phyloP scores from a whole-genome alignment of 2,113 vertebrate species.

The Cavia porcellus region DNA sequence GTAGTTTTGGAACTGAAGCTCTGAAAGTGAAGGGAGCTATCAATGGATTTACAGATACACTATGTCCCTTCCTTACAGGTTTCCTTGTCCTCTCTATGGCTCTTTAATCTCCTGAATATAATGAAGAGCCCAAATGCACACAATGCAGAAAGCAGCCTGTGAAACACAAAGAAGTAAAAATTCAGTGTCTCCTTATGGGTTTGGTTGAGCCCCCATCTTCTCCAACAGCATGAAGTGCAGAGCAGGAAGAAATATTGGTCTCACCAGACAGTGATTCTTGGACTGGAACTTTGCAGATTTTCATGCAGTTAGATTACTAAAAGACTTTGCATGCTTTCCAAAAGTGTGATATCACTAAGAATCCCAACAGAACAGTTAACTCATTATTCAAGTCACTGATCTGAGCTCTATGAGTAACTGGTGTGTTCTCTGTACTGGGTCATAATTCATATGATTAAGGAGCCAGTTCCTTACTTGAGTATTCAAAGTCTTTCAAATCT shows the following conservation, averaged over 20 bases:
- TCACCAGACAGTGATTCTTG: background rate
- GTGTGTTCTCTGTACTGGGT: background rate
- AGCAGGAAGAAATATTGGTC: background rate
- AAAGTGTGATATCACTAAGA: background rate
- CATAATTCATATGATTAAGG: background rate
- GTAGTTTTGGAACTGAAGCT: background rate
- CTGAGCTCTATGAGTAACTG: background rate
- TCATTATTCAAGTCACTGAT: background rate
- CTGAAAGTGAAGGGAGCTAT: background rate
- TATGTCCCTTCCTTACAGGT: background rate
- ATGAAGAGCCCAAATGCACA: background rate
- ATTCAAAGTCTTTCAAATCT: background rate
- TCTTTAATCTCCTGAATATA: conserved; percentile 32
- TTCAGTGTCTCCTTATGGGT: background rate
- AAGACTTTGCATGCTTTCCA: background rate
- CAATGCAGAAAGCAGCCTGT: background rate
- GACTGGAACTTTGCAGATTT: background rate
- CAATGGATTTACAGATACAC: background rate
- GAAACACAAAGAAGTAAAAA: background rate
- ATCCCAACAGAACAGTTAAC: background rate
- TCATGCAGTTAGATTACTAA: background rate
- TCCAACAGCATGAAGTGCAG: rapidly evolving
- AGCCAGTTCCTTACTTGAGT: background rate
- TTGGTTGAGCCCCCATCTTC: background rate
- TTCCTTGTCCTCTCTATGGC: background rate